Evolutionary conservation across 2,888 invertebrate species (phyloP).

Genomic region (Sarcophaga variegata): DNA sequence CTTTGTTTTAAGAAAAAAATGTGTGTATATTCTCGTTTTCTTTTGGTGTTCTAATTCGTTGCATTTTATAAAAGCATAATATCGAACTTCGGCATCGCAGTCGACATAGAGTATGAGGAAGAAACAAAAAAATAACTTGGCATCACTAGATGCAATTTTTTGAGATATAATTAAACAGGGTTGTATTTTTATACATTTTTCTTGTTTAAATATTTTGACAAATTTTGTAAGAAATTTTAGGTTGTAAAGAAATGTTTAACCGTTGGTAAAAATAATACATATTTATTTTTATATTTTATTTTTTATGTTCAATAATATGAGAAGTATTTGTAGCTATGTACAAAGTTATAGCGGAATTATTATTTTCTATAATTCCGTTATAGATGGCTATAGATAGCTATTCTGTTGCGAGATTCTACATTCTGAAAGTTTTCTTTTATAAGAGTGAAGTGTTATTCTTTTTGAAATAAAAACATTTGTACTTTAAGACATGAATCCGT

Average conservation of each 20-base stretch:
- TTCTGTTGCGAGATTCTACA: too few relatives aligned
- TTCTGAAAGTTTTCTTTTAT: too few relatives aligned
- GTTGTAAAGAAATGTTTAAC: too few relatives aligned
- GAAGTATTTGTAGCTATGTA: too few relatives aligned
- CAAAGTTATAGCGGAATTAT: neutral
- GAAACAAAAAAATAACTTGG: conserved; percentile 37
- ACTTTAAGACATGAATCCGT: too few relatives aligned
- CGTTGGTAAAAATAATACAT: too few relatives aligned
- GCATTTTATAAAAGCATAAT: conserved; percentile 31
- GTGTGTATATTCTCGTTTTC: conserved; percentile 41
- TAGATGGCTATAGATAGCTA: neutral
- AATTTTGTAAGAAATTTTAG: too few relatives aligned
- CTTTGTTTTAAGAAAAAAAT: conserved; percentile 29
- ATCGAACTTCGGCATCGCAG: conserved; percentile 34
- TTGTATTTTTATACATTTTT: neutral
- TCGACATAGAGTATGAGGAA: neutral
- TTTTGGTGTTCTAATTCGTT: conserved; percentile 65
- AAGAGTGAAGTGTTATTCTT: too few relatives aligned
- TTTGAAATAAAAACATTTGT: too few relatives aligned
- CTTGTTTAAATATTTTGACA: too few relatives aligned
- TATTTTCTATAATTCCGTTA: conserved; percentile 3
- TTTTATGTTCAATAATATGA: too few relatives aligned
- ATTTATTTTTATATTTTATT: too few relatives aligned
- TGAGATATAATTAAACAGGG: neutral
- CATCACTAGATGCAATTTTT: conserved; percentile 33